Evolutionary conservation across 2,113 vertebrate species (phyloP), one percentile per base, ranked within the genome.

Genomic region (Hyperoodon ampullatus): DNA sequence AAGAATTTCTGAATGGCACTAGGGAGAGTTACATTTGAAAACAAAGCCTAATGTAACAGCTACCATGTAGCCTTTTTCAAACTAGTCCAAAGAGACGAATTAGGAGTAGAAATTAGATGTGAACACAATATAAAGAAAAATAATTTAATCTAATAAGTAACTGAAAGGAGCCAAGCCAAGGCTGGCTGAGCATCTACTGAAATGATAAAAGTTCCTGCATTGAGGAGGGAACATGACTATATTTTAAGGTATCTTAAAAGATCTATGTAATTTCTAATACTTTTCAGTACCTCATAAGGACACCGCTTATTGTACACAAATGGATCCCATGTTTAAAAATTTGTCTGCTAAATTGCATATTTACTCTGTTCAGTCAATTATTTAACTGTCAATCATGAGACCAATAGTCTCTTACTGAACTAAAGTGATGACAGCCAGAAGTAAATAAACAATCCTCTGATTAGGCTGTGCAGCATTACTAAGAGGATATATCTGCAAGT

Each of bases 331-430:
- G 58, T 68, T 84, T 50, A 92, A 71, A 92, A 89, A 84, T 35
- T 0, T 70, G 30, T 71, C 53, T 82, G 39, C 50, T 82, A 87
- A 90, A 80, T 13, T 63, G 33, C 28, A 8, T n/a, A 42, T 92
- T 83, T 88, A 97, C 65, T 92, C 30, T 80, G 14, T 92, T 85
- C 16, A 87, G 74, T 90, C 60, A 94, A 23, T 71, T 89, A 88
- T 10, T 2, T 78, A 96, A 84, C 12, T 71, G 24, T 88, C 35
- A 58, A 66, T 72, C 24, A 53, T 16, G 19, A 94, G 39, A 50
- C 55, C 26, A 88, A 23, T 21, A 80, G 28, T 85, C 63, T 83
- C 47, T 61, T 14, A 19, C 8, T 66, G 16, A 92, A 78, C 35
- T 85, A 39, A 84, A 84, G 19, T 44, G 75, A 82, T 83, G 30